Evolutionary conservation across 2,113 vertebrate species (phyloP).

Genomic region (Pelecanus crispus): DNA sequence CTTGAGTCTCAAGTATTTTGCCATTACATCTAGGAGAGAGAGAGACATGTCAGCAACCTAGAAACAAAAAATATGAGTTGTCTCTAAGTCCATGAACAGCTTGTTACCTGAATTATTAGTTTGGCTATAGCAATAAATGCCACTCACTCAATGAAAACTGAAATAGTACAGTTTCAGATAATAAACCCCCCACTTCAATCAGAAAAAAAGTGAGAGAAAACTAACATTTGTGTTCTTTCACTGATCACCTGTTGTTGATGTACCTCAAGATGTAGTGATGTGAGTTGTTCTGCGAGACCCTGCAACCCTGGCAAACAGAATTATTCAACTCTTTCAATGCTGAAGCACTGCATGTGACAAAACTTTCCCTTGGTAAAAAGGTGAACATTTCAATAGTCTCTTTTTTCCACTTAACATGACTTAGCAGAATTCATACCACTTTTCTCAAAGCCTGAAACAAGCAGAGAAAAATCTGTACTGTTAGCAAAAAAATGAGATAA

Average conservation of each 20-base stretch:
- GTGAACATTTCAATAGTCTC: background rate
- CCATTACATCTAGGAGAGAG: background rate
- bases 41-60: background rate
- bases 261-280: background rate
- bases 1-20: background rate
- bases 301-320: background rate
- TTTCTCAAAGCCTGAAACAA: background rate
- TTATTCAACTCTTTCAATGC: background rate
- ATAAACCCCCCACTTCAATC: background rate
- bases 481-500: background rate
- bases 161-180: background rate
- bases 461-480: background rate
- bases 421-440: background rate
- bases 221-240: background rate
- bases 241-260: background rate
- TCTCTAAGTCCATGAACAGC: background rate
- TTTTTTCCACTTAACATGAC: background rate
- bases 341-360: background rate
- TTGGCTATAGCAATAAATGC: background rate
- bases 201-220: background rate
- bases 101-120: background rate
- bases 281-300: background rate
- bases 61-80: background rate
- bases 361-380: background rate
- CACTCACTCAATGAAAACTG: background rate